phyloP scores from a whole-genome alignment of 2,888 invertebrate species.

The Yponomeuta evonymella region DNA sequence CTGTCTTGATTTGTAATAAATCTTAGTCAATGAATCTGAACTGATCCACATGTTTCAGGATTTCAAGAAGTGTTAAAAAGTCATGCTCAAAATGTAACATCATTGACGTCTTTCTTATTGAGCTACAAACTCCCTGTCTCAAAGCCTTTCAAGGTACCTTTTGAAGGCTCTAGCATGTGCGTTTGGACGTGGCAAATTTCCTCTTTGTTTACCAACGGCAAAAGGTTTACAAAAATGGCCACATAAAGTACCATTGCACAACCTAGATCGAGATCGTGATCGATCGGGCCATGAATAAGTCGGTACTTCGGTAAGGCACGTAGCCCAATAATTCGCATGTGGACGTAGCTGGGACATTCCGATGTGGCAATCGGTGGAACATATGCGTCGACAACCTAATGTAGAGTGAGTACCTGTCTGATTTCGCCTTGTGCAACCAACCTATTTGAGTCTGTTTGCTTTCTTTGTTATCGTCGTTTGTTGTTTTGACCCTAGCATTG shows the following conservation, averaged over 20 bases:
- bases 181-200: not conserved
- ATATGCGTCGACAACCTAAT: conserved; percentile 10
- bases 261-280: conserved; percentile 30
- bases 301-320: conserved; percentile 28
- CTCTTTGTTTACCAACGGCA: not conserved
- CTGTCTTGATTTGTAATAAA: not conserved
- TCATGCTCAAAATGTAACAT: too few relatives aligned
- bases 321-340: conserved; percentile 27
- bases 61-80: not conserved
- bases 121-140: not conserved
- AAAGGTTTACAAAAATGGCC: not conserved
- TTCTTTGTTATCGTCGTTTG: not conserved
- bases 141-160: not conserved
- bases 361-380: conserved; percentile 25
- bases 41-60: not conserved
- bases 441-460: not conserved
- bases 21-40: not conserved
- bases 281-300: conserved; percentile 34
- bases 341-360: conserved; percentile 29
- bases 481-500: not conserved
- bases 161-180: too few relatives aligned
- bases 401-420: not conserved
- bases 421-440: not conserved
- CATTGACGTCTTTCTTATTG: not conserved
- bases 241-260: conserved; percentile 1